phyloP scores from a whole-genome alignment of 2,797 vertebrate genomes.

The Spea hammondii region DNA sequence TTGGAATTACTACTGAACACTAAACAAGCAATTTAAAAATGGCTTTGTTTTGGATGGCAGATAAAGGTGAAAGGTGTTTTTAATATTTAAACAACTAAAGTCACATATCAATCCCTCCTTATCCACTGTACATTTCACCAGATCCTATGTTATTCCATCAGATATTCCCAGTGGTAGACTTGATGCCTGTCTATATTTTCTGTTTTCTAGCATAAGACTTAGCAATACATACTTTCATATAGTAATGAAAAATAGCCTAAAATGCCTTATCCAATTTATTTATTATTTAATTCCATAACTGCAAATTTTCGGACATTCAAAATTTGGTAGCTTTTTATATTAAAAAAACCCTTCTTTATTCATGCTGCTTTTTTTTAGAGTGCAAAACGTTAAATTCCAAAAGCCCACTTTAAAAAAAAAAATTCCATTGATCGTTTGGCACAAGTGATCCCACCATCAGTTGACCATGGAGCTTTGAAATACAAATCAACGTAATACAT shows the following conservation, averaged over 20 bases:
- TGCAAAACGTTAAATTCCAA: neutral
- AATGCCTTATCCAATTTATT: neutral
- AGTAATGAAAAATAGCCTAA: neutral
- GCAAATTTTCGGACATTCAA: neutral
- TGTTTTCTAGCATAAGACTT: neutral
- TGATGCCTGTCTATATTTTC: neutral
- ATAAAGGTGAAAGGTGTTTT: neutral
- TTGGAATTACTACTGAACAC: neutral
- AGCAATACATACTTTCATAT: neutral
- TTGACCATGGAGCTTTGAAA: neutral
- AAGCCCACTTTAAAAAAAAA: neutral
- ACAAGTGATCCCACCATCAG: neutral
- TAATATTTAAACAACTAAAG: neutral
- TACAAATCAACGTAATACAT: neutral
- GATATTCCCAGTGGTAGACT: neutral
- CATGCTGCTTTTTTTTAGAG: neutral
- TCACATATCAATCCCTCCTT: neutral
- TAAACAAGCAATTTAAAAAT: neutral
- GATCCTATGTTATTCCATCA: neutral
- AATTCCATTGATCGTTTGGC: neutral
- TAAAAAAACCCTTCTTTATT: neutral
- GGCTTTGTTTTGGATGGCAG: neutral
- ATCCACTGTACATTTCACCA: neutral
- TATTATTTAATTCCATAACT: neutral
- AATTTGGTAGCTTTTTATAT: neutral